Percentiles rank a stretch among this genome's conserved stretches.
Evolutionary conservation across 1,140 invertebrate genomes (phyloP).

Genomic region (Mya arenaria): DNA sequence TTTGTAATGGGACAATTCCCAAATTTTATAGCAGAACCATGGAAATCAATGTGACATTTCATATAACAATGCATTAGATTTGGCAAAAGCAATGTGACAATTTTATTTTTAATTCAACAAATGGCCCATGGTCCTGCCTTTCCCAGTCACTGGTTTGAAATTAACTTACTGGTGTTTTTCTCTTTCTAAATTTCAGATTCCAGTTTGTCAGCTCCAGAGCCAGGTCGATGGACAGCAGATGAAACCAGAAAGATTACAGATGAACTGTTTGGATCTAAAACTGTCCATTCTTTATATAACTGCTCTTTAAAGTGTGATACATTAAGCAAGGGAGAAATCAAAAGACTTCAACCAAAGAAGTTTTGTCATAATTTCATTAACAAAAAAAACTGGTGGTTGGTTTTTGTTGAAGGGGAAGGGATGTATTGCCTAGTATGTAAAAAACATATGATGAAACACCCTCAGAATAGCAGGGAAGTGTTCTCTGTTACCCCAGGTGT

Average conservation of each 20-base stretch:
- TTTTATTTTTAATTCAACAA: no score
- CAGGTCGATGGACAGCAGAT: neutral
- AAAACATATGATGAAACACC: conserved; percentile 2
- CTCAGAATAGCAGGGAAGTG: neutral
- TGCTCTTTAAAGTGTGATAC: neutral
- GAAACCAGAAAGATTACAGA: neutral
- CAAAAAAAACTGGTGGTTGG: neutral
- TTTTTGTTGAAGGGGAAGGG: neutral
- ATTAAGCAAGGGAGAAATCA: neutral
- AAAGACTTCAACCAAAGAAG: neutral
- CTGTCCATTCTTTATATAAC: neutral
- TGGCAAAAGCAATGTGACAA: no score
- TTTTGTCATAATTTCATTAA: neutral
- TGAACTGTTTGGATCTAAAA: neutral
- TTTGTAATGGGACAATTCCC: no score
- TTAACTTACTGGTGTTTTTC: no score
- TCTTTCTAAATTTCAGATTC: no score
- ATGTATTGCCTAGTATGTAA: conserved; percentile 3
- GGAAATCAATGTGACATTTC: no score
- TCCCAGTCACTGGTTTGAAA: no score
- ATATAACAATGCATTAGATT: no score
- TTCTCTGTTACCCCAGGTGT: neutral
- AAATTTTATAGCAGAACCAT: no score
- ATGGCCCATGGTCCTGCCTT: no score
- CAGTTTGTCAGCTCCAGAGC: no score